Evolutionary conservation across 1,140 invertebrate genomes (phyloP), one percentile per base, ranked within the genome.

Genomic region (Argopecten irradians): DNA sequence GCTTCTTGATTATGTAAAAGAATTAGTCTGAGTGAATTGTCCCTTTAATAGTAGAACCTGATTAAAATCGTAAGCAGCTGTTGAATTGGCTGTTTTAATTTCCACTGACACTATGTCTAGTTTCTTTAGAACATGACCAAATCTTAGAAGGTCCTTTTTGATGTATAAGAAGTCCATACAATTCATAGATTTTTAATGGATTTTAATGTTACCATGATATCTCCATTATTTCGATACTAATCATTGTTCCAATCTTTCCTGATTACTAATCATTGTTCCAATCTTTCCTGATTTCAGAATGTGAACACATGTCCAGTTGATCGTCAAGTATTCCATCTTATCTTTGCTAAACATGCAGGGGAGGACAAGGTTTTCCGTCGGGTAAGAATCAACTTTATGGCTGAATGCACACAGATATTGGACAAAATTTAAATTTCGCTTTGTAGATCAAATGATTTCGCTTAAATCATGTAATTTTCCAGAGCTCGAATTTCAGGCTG

Each of bases 271-370:
- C 13, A 35, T 41, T 32, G 0, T n/a, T 91, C 28, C 28, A 71
- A 34, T 86, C 84, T 91, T 46, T 85, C 88, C 83, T 91, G 90
- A 90, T 94, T 95, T 39, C 93, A 97, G 96, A 99, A 98, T 96
- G 97, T 98, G 9, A 98, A 98, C 92, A 99, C 98, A n/a, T 99
- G 98, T 95, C 98, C 98, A 0, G 97, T 99, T 11, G 98, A 99
- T 96, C 96, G 98, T 43, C 97, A 97, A 91, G 96, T 96, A n/a
- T 99, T 98, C 94, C 96, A 97, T 82, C 95, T 97, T 19, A 98
- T 99, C 85, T 95, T 98, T 84, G 98, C 98, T 33, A 96, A 97
- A 91, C 96, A 97, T 86, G 96, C 96, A 91, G 95, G 97, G 3
- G 96, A 97, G 88, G 97, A 97, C 13, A 96, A 97, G 88, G 96